These are phyloP conservation scores for Mantis religiosa DNA, from an alignment of 2,888 invertebrate genomes.

Conservation along the genomic window DNA sequence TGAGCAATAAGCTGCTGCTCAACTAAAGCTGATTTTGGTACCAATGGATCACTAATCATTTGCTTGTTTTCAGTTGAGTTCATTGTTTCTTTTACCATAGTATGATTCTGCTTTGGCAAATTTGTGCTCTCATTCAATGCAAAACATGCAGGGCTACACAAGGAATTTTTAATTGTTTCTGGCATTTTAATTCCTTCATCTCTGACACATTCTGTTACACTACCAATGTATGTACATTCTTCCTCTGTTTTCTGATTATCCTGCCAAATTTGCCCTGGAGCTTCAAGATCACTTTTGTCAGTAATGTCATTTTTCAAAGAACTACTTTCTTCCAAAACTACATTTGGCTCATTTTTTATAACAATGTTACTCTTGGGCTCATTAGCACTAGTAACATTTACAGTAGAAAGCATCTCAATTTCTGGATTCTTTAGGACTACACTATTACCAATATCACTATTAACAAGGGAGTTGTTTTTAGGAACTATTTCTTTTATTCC, in stretches of 20 bases:
- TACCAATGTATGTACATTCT: neutral
- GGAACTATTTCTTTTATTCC: neutral
- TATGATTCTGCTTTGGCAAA: neutral
- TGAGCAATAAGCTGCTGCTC: neutral
- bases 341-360: neutral
- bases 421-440: neutral
- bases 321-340: neutral
- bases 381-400: neutral
- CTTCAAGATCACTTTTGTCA: neutral
- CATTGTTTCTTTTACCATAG: neutral
- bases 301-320: neutral
- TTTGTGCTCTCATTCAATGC: neutral
- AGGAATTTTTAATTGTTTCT: neutral
- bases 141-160: neutral
- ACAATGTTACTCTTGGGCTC: too few species aligned
- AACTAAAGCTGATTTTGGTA: neutral
- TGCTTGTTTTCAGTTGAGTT: neutral
- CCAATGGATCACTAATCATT: neutral
- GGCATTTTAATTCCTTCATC: neutral
- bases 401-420: neutral
- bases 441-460: neutral
- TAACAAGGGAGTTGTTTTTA: neutral
- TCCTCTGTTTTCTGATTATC: neutral
- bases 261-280: neutral
- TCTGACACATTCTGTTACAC: neutral